Evolutionary conservation across 1,140 invertebrate genomes (phyloP), one percentile per base, ranked within the genome.

Genomic region (Batillaria attramentaria): DNA sequence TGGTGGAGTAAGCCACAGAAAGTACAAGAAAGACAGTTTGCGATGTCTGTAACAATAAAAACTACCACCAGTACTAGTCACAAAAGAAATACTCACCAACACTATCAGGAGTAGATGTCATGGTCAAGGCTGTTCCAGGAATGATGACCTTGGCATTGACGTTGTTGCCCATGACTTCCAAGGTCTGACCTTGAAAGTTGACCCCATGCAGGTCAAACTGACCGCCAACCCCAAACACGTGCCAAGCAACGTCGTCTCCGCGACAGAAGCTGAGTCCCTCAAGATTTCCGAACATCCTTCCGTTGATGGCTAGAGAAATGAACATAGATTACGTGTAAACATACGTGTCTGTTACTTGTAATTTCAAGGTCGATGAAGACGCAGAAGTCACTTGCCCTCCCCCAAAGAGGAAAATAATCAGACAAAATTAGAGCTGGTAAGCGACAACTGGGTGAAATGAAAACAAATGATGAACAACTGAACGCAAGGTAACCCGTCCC

Each of bases 201-300:
- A 83, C 50, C 0, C 68, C 79, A 54, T 86, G 85, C 39, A 82
- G 65, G 65, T 84, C 84, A 54, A 83, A 78, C 18, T 78, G 76
- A 68, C 82, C 82, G 2, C 85, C 85, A 54, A 84, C 78, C n/a
- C 85, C 87, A 28, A 89, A 70, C 3, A 89, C 39, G 69, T 90
- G 88, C 88, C 88, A 90, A 24, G 76, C 79, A 1, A 89, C 85
- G 37, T 84, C 79, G 31, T 87, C 84, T 28, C 84, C 84, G 13
- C 79, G 69, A 54, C 87, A 88, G 62, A 87, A 82, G 8, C 83
- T 82, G 68, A 89, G 57, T 18, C 82, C 87, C 41, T 79, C 78
- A n/a, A 89, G 65, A 79, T 89, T 89, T 16, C 87, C 86, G 77
- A 83, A 89, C 16, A 85, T 75, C 31, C 81, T 79, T 18, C 88